Percentiles rank a stretch among this genome's conserved stretches.
Conservation (phyloP, 2,113 vertebrate genomes). For the Psilopsiagon aurifrons region DNA sequence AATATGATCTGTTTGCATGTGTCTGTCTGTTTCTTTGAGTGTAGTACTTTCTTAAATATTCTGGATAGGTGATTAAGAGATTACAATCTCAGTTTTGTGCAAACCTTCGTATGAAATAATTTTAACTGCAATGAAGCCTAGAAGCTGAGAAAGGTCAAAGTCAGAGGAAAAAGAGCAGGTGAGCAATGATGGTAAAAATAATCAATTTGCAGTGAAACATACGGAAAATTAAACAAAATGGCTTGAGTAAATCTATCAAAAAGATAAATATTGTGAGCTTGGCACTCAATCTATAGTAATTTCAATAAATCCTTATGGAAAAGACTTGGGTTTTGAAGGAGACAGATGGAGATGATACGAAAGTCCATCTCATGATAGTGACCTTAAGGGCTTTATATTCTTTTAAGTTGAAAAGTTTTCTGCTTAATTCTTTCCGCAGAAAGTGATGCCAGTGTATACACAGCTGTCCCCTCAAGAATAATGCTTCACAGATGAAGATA, state of each 20-base stretch:
- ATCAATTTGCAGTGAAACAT: background rate
- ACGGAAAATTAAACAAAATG: background rate
- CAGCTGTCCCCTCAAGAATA: background rate
- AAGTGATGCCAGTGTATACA: background rate
- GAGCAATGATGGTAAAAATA: background rate
- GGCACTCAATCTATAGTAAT: background rate
- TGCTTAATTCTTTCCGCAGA: background rate
- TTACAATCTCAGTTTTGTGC: background rate
- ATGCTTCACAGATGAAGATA: background rate
- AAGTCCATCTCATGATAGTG: background rate
- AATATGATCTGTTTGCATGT: background rate
- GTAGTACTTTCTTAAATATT: background rate
- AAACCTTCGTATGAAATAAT: background rate
- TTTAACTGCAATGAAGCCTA: background rate
- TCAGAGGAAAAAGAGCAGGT: background rate
- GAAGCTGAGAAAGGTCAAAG: background rate
- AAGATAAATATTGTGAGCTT: background rate
- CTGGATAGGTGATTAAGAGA: background rate
- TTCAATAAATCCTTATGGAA: background rate
- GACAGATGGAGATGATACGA: background rate
- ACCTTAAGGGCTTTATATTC: background rate
- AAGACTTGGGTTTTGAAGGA: background rate
- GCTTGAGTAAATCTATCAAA: background rate
- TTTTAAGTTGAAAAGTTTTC: background rate
- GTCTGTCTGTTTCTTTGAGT: background rate